A percentile compares a stretch with the other conserved stretches of the same genome.
These are phyloP conservation scores for Cryptotis parvus DNA, from an alignment of 2,113 vertebrate genomes.

Conservation along the genomic window DNA sequence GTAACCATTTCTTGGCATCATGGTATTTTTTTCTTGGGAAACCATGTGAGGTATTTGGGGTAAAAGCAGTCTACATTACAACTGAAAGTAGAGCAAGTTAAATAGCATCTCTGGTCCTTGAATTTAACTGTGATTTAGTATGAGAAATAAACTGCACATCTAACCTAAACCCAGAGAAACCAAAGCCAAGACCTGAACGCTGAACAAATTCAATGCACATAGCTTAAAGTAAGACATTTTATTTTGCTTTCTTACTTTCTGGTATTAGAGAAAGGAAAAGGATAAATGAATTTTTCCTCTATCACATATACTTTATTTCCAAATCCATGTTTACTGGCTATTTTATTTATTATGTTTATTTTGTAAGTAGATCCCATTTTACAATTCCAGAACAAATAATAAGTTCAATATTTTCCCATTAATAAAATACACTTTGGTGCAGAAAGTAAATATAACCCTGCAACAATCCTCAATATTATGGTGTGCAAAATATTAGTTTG, in stretches of 20 bases:
- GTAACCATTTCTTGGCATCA: constrained; percentile 29
- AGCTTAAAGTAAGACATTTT: not conserved
- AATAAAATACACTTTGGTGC: not conserved
- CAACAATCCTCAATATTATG: not conserved
- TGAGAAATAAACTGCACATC: not conserved
- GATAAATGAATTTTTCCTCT: not conserved
- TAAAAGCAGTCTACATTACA: constrained; percentile 63
- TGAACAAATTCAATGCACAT: not conserved
- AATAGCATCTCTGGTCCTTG: not conserved
- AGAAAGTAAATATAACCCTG: not conserved
- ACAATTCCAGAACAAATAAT: not conserved
- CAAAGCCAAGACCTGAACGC: not conserved
- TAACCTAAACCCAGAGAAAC: not conserved
- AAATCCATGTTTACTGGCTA: not conserved
- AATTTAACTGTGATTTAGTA: constrained; percentile 47
- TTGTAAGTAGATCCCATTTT: not conserved
- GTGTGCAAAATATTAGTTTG: not conserved
- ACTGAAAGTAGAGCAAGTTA: constrained; percentile 74
- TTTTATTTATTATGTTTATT: constrained; percentile 1
- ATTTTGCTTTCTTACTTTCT: not conserved
- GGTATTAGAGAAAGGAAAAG: not conserved
- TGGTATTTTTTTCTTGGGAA: constrained; percentile 73
- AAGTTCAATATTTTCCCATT: constrained; percentile 30
- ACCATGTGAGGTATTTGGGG: constrained; percentile 67
- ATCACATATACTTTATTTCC: not conserved